A percentile compares a stretch with the other conserved stretches of the same genome.
Conservation (phyloP, 2,113 vertebrate species). For the Edolisoma coerulescens region DNA sequence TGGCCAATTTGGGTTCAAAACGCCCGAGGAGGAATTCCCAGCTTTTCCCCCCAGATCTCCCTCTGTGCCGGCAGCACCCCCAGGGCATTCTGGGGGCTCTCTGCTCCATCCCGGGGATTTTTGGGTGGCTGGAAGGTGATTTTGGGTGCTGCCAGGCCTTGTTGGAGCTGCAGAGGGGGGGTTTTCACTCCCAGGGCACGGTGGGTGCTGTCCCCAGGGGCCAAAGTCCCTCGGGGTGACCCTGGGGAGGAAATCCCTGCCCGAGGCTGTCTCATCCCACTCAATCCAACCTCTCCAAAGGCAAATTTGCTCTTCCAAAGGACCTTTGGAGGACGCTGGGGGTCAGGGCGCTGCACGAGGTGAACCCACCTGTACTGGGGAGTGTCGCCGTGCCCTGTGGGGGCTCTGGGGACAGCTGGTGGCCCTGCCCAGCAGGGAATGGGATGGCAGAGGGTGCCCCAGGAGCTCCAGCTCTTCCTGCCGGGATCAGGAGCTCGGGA, state of each 20-base stretch:
- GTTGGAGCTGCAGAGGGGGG: too few relatives aligned
- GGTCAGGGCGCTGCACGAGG: background rate
- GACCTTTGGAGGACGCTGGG: background rate
- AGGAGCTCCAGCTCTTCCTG: background rate
- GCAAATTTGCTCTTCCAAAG: background rate
- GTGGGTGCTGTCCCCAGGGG: background rate
- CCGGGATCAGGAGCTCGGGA: background rate
- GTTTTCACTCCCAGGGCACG: accelerated
- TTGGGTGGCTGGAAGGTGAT: background rate
- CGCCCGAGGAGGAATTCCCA: accelerated
- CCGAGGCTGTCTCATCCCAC: accelerated
- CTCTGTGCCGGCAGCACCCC: background rate
- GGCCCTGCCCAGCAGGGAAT: accelerated
- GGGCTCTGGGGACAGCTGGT: background rate
- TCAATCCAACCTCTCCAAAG: background rate
- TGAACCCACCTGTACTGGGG: background rate
- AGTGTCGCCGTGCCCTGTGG: accelerated
- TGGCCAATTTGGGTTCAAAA: background rate
- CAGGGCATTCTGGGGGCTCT: background rate
- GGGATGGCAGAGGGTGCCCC: background rate
- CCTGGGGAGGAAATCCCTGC: background rate
- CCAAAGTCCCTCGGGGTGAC: background rate
- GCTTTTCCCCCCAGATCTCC: accelerated
- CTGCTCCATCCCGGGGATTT: background rate
- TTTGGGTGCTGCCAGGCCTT: background rate